These are phyloP conservation scores for Troides aeacus DNA, from an alignment of 2,888 invertebrate genomes.

Conservation along the genomic window DNA sequence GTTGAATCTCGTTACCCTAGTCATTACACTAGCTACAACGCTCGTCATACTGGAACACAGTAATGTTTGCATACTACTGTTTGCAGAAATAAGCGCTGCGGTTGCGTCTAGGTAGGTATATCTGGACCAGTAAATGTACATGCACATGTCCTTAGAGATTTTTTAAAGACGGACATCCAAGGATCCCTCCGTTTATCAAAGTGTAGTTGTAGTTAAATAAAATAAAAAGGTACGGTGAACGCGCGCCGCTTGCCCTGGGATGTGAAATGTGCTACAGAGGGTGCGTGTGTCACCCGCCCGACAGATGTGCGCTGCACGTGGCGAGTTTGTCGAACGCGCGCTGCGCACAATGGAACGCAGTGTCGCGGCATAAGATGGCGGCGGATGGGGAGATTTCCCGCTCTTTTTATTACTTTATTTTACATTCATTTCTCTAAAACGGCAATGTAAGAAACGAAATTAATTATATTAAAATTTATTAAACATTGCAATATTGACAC, in stretches of 20 bases:
- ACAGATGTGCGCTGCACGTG: constrained; percentile 47
- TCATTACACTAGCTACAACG: too few relatives aligned
- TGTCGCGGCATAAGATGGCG: constrained; percentile 64
- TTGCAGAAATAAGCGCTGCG: too few relatives aligned
- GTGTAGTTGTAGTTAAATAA: constrained; percentile 18
- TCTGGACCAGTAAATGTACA: too few relatives aligned
- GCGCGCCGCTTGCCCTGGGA: constrained; percentile 30
- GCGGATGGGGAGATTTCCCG: constrained; percentile 65
- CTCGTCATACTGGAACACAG: too few relatives aligned
- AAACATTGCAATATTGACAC: too few relatives aligned
- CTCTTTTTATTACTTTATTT: constrained; percentile 48
- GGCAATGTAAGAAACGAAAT: too few relatives aligned
- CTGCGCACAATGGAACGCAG: constrained; percentile 70
- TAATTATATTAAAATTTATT: too few relatives aligned
- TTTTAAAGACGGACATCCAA: too few relatives aligned
- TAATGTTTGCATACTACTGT: too few relatives aligned
- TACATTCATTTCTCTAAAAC: neutral
- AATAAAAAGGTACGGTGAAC: constrained; percentile 23
- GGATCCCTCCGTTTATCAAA: neutral
- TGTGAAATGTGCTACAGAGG: constrained; percentile 39
- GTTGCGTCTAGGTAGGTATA: too few relatives aligned
- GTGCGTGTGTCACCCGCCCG: constrained; percentile 41
- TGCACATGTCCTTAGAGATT: too few relatives aligned
- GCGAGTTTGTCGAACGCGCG: constrained; percentile 44
- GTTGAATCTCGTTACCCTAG: too few relatives aligned